Base-by-base conservation (phyloP, 2,113 vertebrate species). In the Engraulis encrasicolus region DNA sequence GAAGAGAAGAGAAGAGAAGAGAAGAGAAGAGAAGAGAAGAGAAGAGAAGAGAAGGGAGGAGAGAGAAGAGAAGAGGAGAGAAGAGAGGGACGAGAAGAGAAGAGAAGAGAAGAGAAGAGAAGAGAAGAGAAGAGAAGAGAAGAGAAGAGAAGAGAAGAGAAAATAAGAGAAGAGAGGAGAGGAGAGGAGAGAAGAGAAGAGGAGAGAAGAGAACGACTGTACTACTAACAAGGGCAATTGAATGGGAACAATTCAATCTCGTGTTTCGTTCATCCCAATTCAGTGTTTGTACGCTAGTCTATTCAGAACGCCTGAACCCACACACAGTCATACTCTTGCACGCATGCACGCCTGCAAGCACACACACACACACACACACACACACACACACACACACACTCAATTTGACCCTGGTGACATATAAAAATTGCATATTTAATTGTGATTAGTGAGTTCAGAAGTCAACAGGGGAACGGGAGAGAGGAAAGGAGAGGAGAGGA, bases 351-450 rank as follows among this genome's bases (percentile, higher is more conserved):
- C 54, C 40, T 45, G 3, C 3, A 45, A 9, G 40, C 3, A 20
- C 54, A n/a, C 54, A 58, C 54, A 58, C 94, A 94, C 96, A 95
- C 95, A 96, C 94, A 96, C 9, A 9, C 40, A 58, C 18, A 58
- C 54, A 58, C 54, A 58, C 54, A 58, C 54, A 58, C n/a, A 58
- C 54, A 58, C 20, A 58, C 54, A 58, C 54, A 66, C 23, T 96
- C 96, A 95, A 95, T 9, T 95, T 96, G 95, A 97, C 96, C 96
- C 95, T 90, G 95, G 96, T 96, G 96, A 95, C 92, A 94, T 96
- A 96, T 66, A 96, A 96, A 97, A 97, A 95, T 95, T 97, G 97
- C 96, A 98, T 98, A 97, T 97, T 97, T 97, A 97, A 98, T 97
- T 97, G 97, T 96, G 95, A 97, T 95, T 95, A 96, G 94, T 96